Evolutionary conservation across 2,113 vertebrate species (phyloP), one percentile per base, ranked within the genome.

Genomic region (Ochotona curzoniae): DNA sequence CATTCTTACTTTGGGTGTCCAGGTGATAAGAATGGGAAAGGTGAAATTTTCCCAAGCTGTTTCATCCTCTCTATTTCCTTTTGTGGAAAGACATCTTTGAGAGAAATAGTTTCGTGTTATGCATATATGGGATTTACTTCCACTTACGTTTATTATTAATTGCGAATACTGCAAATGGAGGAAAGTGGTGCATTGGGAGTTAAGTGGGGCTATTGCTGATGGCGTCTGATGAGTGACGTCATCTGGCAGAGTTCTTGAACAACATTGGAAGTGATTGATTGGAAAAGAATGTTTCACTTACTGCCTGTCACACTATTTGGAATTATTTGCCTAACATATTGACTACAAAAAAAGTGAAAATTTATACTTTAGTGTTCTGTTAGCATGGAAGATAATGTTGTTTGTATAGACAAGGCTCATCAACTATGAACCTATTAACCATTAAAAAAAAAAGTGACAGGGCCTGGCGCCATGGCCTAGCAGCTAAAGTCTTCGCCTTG

Each of bases 261-360:
- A 44, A 44, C 38, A 44, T 6, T 44, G 3, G 38, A 6, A 44
- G 38, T 44, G 38, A 44, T 44, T 44, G 38, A 44, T 44, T 44
- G 38, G 38, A 1, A 85, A 91, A 89, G 89, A 60, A 13, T 69
- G 81, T 66, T 83, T 89, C 35, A 78, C 13, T 81, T 8, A 79
- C 23, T 67, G 9, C 5, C 44, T 66, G 26, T 44, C 25, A 88
- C 93, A 25, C 71, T 75, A 49, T 93, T 95, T 97, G 47, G 79
- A 96, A 95, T 82, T 95, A 92, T 30, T 95, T 97, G 54, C 79
- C 75, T 96, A 93, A 76, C 44, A 95, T 91, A 95, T 94, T 94
- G 30, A n/a, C 75, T 57, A 18, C 14, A 12, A 89, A 60, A 73
- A 71, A 51, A 28, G 3, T 57, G 51, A 26, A 73, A 23, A 5